Conservation (phyloP, 2,888 invertebrate species). For the Hoplodrina blanda region DNA sequence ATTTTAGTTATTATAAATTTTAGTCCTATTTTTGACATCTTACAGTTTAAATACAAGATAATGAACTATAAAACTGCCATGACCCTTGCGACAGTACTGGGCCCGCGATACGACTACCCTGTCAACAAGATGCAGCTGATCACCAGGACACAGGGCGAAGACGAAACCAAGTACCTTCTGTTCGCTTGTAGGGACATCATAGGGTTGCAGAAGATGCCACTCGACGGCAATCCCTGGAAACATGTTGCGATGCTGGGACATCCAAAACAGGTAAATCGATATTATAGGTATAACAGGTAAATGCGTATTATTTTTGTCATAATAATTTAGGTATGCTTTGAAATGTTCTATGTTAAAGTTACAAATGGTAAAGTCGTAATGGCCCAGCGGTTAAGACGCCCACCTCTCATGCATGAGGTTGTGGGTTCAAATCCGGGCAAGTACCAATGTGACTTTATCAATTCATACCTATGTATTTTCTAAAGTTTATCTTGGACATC, state of each 20-base stretch:
- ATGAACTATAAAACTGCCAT: slow-evolving; percentile 91
- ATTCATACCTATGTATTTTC: too few species aligned
- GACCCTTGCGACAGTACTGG: slow-evolving; percentile 92
- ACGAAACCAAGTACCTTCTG: slow-evolving; percentile 86
- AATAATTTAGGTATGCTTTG: too few species aligned
- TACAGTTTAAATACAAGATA: slow-evolving; percentile 93
- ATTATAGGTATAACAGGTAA: too few species aligned
- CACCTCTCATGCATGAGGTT: too few species aligned
- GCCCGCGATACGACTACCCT: slow-evolving; percentile 92
- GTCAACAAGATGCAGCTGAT: slow-evolving; percentile 86
- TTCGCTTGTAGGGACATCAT: slow-evolving; percentile 92
- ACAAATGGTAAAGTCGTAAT: too few species aligned
- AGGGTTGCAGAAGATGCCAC: slow-evolving; percentile 92
- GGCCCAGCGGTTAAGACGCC: too few species aligned
- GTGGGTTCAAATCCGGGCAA: too few species aligned
- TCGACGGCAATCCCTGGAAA: slow-evolving; percentile 94
- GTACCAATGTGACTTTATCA: too few species aligned
- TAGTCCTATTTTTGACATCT: background rate
- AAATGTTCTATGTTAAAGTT: too few species aligned
- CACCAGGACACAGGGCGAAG: slow-evolving; percentile 69
- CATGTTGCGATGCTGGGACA: slow-evolving; percentile 92
- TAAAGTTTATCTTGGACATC: too few species aligned
- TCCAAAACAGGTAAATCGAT: slow-evolving; percentile 89
- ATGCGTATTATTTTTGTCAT: too few species aligned
- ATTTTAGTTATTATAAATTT: too few species aligned